phyloP scores from a whole-genome alignment of 2,888 invertebrate species.

The Mythimna vitellina region DNA sequence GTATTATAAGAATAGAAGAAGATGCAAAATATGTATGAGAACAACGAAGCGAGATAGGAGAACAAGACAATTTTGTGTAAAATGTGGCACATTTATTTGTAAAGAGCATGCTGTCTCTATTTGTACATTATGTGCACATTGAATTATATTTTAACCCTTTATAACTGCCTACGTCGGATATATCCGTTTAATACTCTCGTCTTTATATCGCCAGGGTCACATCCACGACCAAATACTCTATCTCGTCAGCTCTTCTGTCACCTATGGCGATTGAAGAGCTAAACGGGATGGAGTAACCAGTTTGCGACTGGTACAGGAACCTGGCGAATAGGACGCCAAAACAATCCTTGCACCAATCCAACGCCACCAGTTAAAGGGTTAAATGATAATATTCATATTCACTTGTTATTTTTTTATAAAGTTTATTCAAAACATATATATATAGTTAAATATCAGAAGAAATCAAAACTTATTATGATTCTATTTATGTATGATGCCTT shows the following conservation, averaged over 20 bases:
- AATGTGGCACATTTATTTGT: conserved; percentile 82
- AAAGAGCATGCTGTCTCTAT: conserved; percentile 81
- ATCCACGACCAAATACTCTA: no score
- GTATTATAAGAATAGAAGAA: conserved; percentile 72
- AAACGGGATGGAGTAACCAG: no score
- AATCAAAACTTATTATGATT: conserved; percentile 1
- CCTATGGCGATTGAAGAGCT: no score
- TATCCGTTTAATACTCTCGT: no score
- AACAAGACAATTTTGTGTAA: conserved; percentile 80
- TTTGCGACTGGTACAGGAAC: no score
- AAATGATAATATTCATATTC: conserved; percentile 26
- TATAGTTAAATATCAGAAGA: background rate
- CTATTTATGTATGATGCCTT: background rate
- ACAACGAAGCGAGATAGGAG: conserved; percentile 80
- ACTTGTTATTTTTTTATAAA: conserved; percentile 13
- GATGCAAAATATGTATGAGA: conserved; percentile 78
- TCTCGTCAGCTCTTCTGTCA: no score
- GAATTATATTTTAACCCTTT: conserved; percentile 17
- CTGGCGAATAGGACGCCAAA: no score
- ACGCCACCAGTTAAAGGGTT: background rate
- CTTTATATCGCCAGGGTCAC: no score
- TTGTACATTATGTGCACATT: conserved; percentile 76
- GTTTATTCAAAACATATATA: background rate
- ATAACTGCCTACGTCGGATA: no score
- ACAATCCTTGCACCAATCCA: no score